Conservation (phyloP, 2,797 vertebrate species). For the Sardinella longiceps region DNA sequence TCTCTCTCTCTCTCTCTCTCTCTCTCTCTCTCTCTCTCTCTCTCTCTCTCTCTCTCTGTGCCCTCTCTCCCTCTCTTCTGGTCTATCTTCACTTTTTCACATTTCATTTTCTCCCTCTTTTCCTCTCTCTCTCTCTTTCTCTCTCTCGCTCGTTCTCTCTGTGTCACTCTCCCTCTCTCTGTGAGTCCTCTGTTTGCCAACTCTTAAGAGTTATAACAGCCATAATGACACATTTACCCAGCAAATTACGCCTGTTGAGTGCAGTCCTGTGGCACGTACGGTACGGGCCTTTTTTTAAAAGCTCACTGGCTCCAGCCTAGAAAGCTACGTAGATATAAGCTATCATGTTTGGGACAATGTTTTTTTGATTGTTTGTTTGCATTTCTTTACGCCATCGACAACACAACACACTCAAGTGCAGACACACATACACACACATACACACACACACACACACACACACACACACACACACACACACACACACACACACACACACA, state of each 20-base stretch:
- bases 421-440: constrained; percentile 1
- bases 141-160: constrained; percentile 46
- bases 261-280: constrained; percentile 64
- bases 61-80: constrained; percentile 52
- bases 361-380: too few relatives aligned
- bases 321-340: not conserved
- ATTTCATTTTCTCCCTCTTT: constrained; percentile 37
- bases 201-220: constrained; percentile 59
- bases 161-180: constrained; percentile 46
- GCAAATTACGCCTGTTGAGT: constrained; percentile 63
- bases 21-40: not conserved
- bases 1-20: constrained; percentile 45
- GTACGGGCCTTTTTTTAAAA: constrained; percentile 38
- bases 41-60: constrained; percentile 30
- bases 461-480: constrained; percentile 2
- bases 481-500: constrained; percentile 8
- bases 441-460: constrained; percentile 15
- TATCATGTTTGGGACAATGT: not conserved
- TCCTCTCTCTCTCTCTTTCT: constrained; percentile 46
- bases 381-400: not conserved
- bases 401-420: not conserved
- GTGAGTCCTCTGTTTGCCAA: constrained; percentile 10
- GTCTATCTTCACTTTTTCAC: not conserved
- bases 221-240: constrained; percentile 76
- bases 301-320: not conserved